Percentiles rank a stretch among this genome's conserved stretches.
phyloP scores from a whole-genome alignment of 2,888 invertebrate genomes.

The Oligia latruncula region DNA sequence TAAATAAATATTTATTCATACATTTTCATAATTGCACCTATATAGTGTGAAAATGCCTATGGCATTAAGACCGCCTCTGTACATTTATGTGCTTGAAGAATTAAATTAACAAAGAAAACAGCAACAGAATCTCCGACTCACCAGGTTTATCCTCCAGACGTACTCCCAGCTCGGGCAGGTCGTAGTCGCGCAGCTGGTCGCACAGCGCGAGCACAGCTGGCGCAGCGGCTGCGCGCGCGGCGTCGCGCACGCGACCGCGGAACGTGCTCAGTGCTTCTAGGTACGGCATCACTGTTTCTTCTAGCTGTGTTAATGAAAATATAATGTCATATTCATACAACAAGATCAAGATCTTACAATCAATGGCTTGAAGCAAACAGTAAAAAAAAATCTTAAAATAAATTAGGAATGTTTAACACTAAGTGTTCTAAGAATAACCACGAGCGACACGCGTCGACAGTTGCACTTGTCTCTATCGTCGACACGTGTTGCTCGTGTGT shows the following conservation, averaged over 20 bases:
- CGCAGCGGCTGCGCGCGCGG: constrained; percentile 86
- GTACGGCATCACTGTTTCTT: constrained; percentile 96
- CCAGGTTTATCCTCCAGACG: constrained; percentile 97
- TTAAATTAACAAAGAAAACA: not conserved
- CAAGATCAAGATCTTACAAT: not conserved
- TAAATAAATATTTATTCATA: not conserved
- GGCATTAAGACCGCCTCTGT: not conserved
- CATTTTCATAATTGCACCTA: not conserved
- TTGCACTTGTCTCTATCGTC: too few species aligned
- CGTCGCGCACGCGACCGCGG: constrained; percentile 90
- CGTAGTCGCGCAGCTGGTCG: constrained; percentile 96
- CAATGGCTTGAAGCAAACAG: not conserved
- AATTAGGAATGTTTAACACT: not conserved
- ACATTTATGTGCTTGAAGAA: not conserved
- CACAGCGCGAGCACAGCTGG: constrained; percentile 94
- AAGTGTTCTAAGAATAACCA: too few species aligned
- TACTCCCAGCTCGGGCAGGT: constrained; percentile 97
- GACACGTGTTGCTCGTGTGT: too few species aligned
- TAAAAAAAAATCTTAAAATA: not conserved
- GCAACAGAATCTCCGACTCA: constrained; percentile 53
- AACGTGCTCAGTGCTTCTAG: constrained; percentile 96
- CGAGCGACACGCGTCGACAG: too few species aligned
- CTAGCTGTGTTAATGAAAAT: constrained; percentile 86
- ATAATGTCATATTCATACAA: not conserved
- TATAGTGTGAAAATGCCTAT: not conserved